Percentiles rank a stretch among this genome's conserved stretches.
Evolutionary conservation across 2,888 invertebrate genomes (phyloP).

Genomic region (Mesorhabditis spiculigera): DNA sequence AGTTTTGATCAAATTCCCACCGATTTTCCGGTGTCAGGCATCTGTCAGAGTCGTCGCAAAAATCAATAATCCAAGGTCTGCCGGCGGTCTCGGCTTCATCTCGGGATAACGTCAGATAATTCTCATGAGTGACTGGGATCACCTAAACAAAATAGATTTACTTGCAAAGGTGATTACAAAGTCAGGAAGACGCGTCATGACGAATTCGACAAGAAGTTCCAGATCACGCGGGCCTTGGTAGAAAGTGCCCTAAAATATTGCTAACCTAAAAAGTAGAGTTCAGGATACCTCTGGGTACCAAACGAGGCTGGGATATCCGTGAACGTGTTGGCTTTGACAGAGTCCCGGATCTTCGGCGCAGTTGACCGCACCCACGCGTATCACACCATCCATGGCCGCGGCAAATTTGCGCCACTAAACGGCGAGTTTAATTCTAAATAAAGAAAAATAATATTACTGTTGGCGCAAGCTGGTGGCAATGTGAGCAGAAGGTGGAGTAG

Average conservation of each 20-base stretch:
- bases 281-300: conserved; percentile 67
- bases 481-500: conserved; percentile 80
- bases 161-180: neutral
- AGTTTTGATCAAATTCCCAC: conserved; percentile 13
- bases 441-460: conserved; percentile 61
- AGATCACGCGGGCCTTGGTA: conserved; percentile 68
- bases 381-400: conserved; percentile 74
- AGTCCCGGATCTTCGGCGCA: conserved; percentile 80
- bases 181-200: conserved; percentile 65
- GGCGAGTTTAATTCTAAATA: neutral
- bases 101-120: conserved; percentile 34
- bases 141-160: conserved; percentile 15
- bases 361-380: conserved; percentile 79
- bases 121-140: conserved; percentile 38
- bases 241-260: conserved; percentile 64
- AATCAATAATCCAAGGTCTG: conserved; percentile 65
- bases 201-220: conserved; percentile 68
- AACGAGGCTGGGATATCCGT: conserved; percentile 74
- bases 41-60: conserved; percentile 60
- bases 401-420: conserved; percentile 75
- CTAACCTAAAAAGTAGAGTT: neutral
- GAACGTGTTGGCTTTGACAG: conserved; percentile 74
- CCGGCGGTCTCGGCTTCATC: conserved; percentile 33
- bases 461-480: conserved; percentile 79
- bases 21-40: conserved; percentile 29